These are phyloP conservation scores for Gerris buenoi DNA, from an alignment of 1,140 invertebrate genomes.

Conservation along the genomic window DNA sequence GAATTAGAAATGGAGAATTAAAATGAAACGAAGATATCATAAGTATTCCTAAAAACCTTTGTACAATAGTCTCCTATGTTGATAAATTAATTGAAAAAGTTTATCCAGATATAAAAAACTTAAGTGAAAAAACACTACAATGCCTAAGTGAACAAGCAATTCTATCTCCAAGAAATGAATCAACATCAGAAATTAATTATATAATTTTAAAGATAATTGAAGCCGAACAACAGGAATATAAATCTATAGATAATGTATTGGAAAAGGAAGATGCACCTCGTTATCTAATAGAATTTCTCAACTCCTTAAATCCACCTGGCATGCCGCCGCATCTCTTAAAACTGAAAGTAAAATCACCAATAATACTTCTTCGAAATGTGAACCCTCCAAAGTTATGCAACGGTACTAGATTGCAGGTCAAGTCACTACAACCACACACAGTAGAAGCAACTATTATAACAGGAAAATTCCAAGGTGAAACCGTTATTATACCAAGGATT, in stretches of 20 bases:
- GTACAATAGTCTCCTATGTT: background rate
- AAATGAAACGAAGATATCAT: background rate
- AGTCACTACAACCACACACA: slow-evolving; percentile 28
- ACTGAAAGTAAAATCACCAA: slow-evolving; percentile 28
- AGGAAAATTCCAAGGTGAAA: slow-evolving; percentile 11
- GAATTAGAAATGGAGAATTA: slow-evolving; percentile 6
- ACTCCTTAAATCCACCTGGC: slow-evolving; percentile 27
- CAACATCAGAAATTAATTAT: slow-evolving; percentile 23
- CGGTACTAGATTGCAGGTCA: slow-evolving; percentile 30
- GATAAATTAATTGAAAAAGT: slow-evolving; percentile 3
- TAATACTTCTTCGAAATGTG: slow-evolving; percentile 30
- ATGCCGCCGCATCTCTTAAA: slow-evolving; percentile 26
- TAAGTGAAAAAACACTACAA: background rate
- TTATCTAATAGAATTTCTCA: slow-evolving; percentile 28
- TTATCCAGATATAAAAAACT: slow-evolving; percentile 8
- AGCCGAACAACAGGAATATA: slow-evolving; percentile 16
- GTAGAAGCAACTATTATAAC: slow-evolving; percentile 17
- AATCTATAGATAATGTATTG: slow-evolving; percentile 26
- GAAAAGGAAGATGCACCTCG: slow-evolving; percentile 23
- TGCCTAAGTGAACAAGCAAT: slow-evolving; percentile 5
- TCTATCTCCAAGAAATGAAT: slow-evolving; percentile 1
- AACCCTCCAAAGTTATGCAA: slow-evolving; percentile 31
- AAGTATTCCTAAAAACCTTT: background rate
- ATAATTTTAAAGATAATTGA: slow-evolving; percentile 11
- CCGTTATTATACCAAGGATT: slow-evolving; percentile 14